Base-by-base conservation (phyloP, 2,888 invertebrate genomes). In the Troides oblongomaculatus region DNA sequence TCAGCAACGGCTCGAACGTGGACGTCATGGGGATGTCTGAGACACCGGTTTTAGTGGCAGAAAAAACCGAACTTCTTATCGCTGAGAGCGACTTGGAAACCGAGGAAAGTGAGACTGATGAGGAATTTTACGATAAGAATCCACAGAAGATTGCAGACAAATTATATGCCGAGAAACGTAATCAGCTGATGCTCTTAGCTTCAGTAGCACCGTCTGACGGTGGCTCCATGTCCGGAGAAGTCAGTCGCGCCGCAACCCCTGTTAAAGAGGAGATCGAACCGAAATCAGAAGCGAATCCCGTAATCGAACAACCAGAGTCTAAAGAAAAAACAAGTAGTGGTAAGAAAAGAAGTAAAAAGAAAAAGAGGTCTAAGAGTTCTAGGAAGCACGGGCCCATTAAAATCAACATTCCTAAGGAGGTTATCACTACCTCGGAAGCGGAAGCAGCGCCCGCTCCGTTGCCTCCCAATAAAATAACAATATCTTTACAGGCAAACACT, bases 71-170 rank as follows among this genome's bases (percentile, higher is more conserved):
- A 76, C 93, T 94, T 1, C 89, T 94, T 1, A 94, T 97, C 72
- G 93, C 94, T 53, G 97, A 97, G 87, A 96, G 97, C 0, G 97
- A 97, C 86, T 92, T 97, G 65, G 97, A 97, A 76, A 97, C 97
- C 0, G 95, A 96, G 21, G 96, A 97, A 84, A 96, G 96, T 64
- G 96, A 96, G 74, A 97, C 97, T 0, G 97, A 97, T 84, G 97
- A 97, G 88, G 97, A 97, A 76, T 97, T 97, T 85, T 97, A 97
- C 82, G 97, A 97, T 81, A 94, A 96, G 78, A 94, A 97, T 84
- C 97, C 97, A 0, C 96, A 97, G 77, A 93, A 93, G 78, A 84
- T 96, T 72, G 96, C 96, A 1, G 95, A 94, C 74, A 96, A 96
- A 81, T 77, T 96, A 67, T 84, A 96, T 63, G 95, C 95, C 17